Base-by-base conservation (phyloP, 2,888 invertebrate genomes). In the Drosophila kuntzei region DNA sequence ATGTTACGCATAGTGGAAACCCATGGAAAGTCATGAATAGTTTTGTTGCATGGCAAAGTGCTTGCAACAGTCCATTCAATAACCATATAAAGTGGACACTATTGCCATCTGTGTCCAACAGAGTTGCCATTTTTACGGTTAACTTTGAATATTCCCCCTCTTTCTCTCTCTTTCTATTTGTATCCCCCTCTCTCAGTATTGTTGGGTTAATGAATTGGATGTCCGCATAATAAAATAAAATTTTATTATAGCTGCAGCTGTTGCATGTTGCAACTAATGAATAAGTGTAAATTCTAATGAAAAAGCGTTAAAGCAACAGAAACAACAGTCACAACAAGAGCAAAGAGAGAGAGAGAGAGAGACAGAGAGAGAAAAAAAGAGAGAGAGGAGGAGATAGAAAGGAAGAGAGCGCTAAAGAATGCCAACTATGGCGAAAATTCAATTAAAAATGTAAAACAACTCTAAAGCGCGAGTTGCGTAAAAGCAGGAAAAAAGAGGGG, bases 361-460 rank as follows among this genome's bases (percentile, higher is more conserved):
- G 36, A 34, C 12, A 14, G 53, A 43, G 44, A 18, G 11, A 36
- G 9, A 36, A 43, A 20, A 6, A 25, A 12, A 20, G 36, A 5
- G 12, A 22, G 14, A 5, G 5, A 18, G 49, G 22, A 34, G 49
- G 25, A 53, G 29, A 25, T n/a, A n/a, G n/a, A n/a, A n/a, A n/a
- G 53, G 14, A 34, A 57, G 25, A 57, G 29, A 59, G 43, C 36
- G 54, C 34, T 55, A 54, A 76, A 79, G 87, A 87, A 83, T 87
- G 82, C 87, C 77, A 87, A 81, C 88, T 86, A 87, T 86, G 71
- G 86, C 77, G 79, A 85, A 85, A 87, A 85, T 85, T 85, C 85
- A 85, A 85, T 85, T 85, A 85, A 86, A 85, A 87, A 85, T 85
- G 85, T 81, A 87, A 87, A 85, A 85, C 88, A 87, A 87, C 86